Evolutionary conservation across 1,140 invertebrate species (phyloP).

Genomic region (Drosophila lacertosa): DNA sequence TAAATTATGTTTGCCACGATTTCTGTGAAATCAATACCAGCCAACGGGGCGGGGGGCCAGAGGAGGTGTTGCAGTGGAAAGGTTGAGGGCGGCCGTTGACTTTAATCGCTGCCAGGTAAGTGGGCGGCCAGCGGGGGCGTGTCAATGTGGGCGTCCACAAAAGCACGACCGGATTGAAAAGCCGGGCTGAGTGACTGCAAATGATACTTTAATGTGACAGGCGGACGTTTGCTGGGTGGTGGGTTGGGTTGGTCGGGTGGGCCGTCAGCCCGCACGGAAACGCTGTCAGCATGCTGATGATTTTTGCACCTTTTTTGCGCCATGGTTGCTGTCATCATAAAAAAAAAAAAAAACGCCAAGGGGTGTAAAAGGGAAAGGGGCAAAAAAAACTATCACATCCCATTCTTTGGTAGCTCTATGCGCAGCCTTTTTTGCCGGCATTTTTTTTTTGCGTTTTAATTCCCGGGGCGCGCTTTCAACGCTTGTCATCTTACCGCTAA

Average conservation of each 20-base stretch:
- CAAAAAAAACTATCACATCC: conserved; percentile 60
- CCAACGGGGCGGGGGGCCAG: background rate
- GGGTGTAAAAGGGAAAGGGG: background rate
- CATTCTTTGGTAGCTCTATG: conserved; percentile 41
- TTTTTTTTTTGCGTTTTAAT: conserved; percentile 65
- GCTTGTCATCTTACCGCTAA: conserved; percentile 81
- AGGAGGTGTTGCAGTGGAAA: background rate
- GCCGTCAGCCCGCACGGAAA: background rate
- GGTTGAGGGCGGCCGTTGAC: conserved; percentile 53
- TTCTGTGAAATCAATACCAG: conserved; percentile 68
- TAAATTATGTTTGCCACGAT: conserved; percentile 62
- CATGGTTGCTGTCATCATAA: conserved; percentile 59
- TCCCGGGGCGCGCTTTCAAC: conserved; percentile 79
- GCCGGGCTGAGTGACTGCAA: conserved; percentile 67
- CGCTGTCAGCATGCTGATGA: conserved; percentile 72
- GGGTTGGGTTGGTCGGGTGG: too few relatives aligned
- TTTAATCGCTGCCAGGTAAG: conserved; percentile 51
- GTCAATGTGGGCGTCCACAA: conserved; percentile 18
- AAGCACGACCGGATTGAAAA: conserved; percentile 38
- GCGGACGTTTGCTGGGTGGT: conserved; percentile 23
- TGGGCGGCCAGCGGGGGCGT: conserved; percentile 17
- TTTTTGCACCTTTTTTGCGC: conserved; percentile 74
- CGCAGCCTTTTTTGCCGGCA: conserved; percentile 6
- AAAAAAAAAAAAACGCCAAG: conserved; percentile 1
- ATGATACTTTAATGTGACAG: conserved; percentile 81